A percentile compares a stretch with the other conserved stretches of the same genome.
Conservation (phyloP, 2,888 invertebrate genomes). For the Portevinia maculata region DNA sequence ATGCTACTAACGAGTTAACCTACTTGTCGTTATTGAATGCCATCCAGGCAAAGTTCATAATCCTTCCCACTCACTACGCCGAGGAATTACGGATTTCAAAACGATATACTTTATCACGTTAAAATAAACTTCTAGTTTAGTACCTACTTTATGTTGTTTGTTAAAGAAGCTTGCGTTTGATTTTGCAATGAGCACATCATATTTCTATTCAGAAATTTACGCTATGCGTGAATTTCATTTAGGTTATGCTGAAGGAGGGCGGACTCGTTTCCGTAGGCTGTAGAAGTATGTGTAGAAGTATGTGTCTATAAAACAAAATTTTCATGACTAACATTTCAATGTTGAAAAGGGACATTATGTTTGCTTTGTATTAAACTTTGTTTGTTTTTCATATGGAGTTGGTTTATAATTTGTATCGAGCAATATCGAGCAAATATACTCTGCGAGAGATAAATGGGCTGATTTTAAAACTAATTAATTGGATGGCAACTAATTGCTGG, state of each 20-base stretch:
- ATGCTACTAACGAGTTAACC: neutral
- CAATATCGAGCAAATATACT: neutral
- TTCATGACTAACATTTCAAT: constrained; percentile 44
- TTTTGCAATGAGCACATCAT: constrained; percentile 49
- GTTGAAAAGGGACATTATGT: constrained; percentile 39
- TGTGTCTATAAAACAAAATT: constrained; percentile 5
- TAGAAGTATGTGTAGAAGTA: neutral
- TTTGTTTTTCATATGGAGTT: constrained; percentile 24
- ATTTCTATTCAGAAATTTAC: constrained; percentile 38
- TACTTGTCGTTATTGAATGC: neutral
- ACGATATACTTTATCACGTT: neutral
- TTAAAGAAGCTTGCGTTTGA: constrained; percentile 22
- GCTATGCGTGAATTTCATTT: constrained; percentile 21
- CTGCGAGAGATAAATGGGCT: constrained; percentile 23
- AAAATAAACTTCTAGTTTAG: constrained; percentile 13
- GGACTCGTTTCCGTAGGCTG: neutral
- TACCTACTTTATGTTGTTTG: constrained; percentile 7
- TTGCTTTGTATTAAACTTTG: constrained; percentile 55
- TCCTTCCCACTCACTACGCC: neutral
- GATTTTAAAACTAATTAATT: constrained; percentile 31
- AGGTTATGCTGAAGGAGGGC: neutral
- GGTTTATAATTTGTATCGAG: neutral
- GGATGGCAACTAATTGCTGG: constrained; percentile 26
- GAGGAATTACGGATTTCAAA: neutral
- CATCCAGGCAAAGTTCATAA: neutral